phyloP scores from a whole-genome alignment of 2,113 vertebrate genomes.

The Embiotoca jacksoni region DNA sequence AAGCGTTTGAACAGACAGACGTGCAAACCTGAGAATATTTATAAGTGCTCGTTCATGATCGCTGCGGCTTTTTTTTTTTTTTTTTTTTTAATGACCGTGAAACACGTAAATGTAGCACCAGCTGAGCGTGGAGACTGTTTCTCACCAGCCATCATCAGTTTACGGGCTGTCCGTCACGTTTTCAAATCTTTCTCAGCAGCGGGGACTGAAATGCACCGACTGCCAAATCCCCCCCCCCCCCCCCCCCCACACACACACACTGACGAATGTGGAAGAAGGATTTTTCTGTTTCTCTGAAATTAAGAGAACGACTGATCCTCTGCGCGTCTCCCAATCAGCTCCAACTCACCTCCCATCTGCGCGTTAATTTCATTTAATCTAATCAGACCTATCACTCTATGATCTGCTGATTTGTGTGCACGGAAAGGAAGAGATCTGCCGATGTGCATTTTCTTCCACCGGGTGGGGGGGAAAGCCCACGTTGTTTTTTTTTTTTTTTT shows the following conservation, averaged over 20 bases:
- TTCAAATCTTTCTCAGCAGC: slow-evolving; percentile 28
- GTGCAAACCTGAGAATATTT: no score
- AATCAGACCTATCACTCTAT: no score
- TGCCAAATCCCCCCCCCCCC: slow-evolving; percentile 15
- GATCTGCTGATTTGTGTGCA: background rate
- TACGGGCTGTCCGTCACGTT: slow-evolving; percentile 66
- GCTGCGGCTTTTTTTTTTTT: background rate
- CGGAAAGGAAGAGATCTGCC: background rate
- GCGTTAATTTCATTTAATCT: background rate
- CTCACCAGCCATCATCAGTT: slow-evolving; percentile 20
- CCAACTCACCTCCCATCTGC: slow-evolving; percentile 20
- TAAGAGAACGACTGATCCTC: background rate
- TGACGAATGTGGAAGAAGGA: background rate
- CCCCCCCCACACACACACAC: no score
- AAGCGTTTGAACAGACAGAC: background rate
- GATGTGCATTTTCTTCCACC: slow-evolving; percentile 8
- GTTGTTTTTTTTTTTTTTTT: slow-evolving; percentile 1
- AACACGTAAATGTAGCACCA: background rate
- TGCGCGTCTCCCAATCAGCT: background rate
- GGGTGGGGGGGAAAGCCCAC: slow-evolving; percentile 21
- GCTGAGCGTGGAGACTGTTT: background rate
- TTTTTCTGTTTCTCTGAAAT: slow-evolving; percentile 5
- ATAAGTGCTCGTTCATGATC: no score
- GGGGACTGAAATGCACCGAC: slow-evolving; percentile 11
- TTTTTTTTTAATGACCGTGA: background rate